Base-by-base conservation (phyloP, 2,888 invertebrate genomes). In the Agonopterix arenella region DNA sequence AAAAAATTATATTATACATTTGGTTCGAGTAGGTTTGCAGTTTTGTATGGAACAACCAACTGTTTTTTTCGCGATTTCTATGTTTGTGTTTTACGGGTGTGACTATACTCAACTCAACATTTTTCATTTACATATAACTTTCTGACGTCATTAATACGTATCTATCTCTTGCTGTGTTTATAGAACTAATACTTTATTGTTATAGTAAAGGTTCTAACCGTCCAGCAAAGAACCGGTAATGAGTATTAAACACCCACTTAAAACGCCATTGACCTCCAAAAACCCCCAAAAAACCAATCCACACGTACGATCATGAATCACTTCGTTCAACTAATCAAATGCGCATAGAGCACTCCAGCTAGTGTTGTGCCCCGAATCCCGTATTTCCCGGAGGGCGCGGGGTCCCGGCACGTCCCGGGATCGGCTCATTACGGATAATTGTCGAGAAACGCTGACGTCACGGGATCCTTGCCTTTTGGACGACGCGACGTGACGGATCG, bases 391-490 rank as follows among this genome's bases (percentile, higher is more conserved):
- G 57, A 60, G 61, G 44, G 10, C 40, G 49, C 57, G 51, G 57
- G 60, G 57, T 49, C 53, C 49, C 54, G 63, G 52, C 56, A 54
- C 56, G 54, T 51, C 52, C 55, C 56, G 58, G 66, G 66, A 63
- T 64, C 64, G 58, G 51, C 70, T 73, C 73, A 73, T 76, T 76
- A 74, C 67, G 60, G 63, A 62, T 75, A 75, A 76, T 76, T 75
- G 74, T 66, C 57, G 64, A 66, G 61, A 62, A 55, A 57, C 63
- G 70, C 70, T 74, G 71, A 76, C 72, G 71, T 72, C 68, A 70
- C 54, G 46, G 53, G 51, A 48, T 51, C 54, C 48, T 45, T 58
- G 59, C 54, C 55, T 55, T 57, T 55, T 55, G 53, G 53, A 53
- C 50, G 37, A n/a, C 11, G 8, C 49, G 48, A 52, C 55, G 50